Base-by-base conservation (phyloP, 2,113 vertebrate genomes). In the Hypomesus transpacificus region DNA sequence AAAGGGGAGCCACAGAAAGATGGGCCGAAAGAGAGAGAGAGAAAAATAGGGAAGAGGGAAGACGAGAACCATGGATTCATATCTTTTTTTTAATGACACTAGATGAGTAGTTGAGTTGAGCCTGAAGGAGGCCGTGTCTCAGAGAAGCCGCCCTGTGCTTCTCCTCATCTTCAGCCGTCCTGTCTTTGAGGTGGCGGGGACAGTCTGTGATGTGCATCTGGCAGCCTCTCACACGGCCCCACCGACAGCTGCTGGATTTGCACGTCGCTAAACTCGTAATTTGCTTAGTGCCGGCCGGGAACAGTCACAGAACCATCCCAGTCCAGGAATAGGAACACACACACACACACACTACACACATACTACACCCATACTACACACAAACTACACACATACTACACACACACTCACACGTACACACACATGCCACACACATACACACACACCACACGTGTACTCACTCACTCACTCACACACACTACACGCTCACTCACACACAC, bases 171-270 rank as follows among this genome's bases (percentile, higher is more conserved):
- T 75, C 71, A 73, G 73, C 76, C 80, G 68, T 78, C 73, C 70
- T 82, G 67, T 53, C 75, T 87, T 87, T 86, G 84, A 88, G 84
- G 84, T 82, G 86, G 84, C 73, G 21, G 76, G 80, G 73, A 71
- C 74, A n/a, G 77, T 76, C 77, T 81, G 74, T 57, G 80, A 71
- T 14, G 14, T 70, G 50, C 84, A 84, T 80, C 86, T 82, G 86
- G 85, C 75, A 57, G 69, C 17, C 59, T 76, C 75, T 75, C 46
- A 46, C 69, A 69, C 20, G 17, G 66, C 71, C 26, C 75, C 53
- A 69, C 80, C 76, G 75, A 84, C 85, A 88, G 84, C 86, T 89
- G 86, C 1, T 28, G 64, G 78, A 81, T 84, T 87, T 79, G 70
- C 79, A 82, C 79, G 70, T 71, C 70, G 69, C 82, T 86, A 84